These are phyloP conservation scores for Okapia johnstoni DNA, from an alignment of 2,113 vertebrate species.

Conservation along the genomic window DNA sequence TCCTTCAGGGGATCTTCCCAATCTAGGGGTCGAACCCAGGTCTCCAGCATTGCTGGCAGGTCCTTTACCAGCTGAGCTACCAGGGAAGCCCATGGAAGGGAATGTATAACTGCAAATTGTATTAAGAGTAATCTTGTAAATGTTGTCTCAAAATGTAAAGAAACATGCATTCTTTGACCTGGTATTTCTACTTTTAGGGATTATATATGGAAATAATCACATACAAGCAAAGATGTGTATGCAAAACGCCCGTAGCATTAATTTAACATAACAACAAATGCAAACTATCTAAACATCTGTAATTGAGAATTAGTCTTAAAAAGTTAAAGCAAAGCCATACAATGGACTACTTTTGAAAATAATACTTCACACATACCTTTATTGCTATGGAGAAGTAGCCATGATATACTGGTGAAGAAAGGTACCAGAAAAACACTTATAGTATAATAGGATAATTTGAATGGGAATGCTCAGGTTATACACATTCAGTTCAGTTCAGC, in stretches of 20 bases:
- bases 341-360: background rate
- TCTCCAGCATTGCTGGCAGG: background rate
- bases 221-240: background rate
- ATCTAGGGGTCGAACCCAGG: background rate
- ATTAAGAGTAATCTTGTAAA: background rate
- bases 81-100: background rate
- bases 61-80: background rate
- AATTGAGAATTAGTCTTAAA: background rate
- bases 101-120: background rate
- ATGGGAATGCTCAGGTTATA: background rate
- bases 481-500: too few species aligned
- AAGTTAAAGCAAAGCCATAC: background rate
- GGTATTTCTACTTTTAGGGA: background rate
- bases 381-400: background rate
- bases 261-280: background rate
- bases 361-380: background rate
- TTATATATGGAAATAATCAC: background rate
- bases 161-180: background rate
- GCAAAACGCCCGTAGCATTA: background rate
- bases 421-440: background rate
- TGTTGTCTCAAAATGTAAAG: background rate
- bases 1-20: background rate
- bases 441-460: background rate
- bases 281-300: background rate
- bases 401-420: background rate